Evolutionary conservation across 2,797 vertebrate species (phyloP).

Genomic region (Tenualosa ilisha): DNA sequence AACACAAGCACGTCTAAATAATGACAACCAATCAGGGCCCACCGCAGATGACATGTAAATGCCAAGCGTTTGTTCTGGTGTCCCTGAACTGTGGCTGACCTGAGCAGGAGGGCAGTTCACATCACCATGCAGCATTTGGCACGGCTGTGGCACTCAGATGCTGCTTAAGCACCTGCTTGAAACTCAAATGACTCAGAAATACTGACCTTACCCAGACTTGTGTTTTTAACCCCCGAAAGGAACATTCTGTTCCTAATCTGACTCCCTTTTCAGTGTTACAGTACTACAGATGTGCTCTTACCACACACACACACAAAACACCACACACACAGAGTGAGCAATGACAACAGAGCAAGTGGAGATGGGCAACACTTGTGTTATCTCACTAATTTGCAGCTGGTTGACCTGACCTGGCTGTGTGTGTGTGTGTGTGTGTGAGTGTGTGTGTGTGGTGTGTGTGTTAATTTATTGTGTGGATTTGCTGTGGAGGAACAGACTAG

Average conservation of each 20-base stretch:
- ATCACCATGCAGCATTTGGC: neutral
- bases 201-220: neutral
- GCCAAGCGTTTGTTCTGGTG: neutral
- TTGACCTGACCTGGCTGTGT: neutral
- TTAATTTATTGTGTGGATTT: neutral
- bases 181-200: neutral
- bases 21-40: neutral
- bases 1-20: neutral
- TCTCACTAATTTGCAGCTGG: slow-evolving; percentile 5
- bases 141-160: neutral
- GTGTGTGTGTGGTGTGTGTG: neutral
- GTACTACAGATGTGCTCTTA: neutral
- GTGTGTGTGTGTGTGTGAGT: slow-evolving; percentile 8
- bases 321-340: neutral
- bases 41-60: neutral
- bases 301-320: neutral
- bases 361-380: neutral
- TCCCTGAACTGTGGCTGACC: neutral
- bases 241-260: neutral
- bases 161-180: neutral
- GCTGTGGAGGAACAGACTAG: slow-evolving; percentile 1
- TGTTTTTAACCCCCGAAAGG: too few species aligned
- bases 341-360: neutral
- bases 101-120: neutral
- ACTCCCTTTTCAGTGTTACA: neutral